Conservation (phyloP, 2,888 invertebrate species). For the Digitonthophagus gazella region DNA sequence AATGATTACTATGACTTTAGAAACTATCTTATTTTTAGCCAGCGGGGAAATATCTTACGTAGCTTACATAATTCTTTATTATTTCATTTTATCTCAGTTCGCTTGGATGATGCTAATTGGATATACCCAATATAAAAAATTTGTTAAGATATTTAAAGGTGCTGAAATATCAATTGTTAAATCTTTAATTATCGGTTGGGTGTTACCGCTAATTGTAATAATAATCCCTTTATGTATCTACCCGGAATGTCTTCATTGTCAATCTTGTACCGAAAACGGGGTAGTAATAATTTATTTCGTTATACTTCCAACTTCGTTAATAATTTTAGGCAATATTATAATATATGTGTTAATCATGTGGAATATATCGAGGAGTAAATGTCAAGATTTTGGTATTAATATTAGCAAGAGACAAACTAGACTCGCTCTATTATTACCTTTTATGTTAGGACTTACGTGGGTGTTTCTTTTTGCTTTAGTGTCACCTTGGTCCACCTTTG, state of each 20-base stretch:
- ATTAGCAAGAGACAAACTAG: slow-evolving; percentile 18
- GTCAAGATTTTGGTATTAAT: slow-evolving; percentile 8
- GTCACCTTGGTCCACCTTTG: slow-evolving; percentile 21
- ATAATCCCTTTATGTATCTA: slow-evolving; percentile 16
- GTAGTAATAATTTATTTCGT: slow-evolving; percentile 21
- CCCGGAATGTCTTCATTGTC: slow-evolving; percentile 21
- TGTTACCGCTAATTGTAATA: slow-evolving; percentile 10
- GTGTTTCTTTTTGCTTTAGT: slow-evolving; percentile 24
- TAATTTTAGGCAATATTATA: slow-evolving; percentile 19
- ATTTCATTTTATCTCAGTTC: slow-evolving; percentile 23
- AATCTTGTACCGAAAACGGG: slow-evolving; percentile 19
- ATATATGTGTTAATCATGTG: slow-evolving; percentile 22
- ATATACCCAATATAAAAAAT: slow-evolving; percentile 21
- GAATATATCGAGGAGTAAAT: slow-evolving; percentile 21
- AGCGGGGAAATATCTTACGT: slow-evolving; percentile 22
- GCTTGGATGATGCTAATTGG: slow-evolving; percentile 26
- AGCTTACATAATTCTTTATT: slow-evolving; percentile 23
- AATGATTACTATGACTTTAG: slow-evolving; percentile 21
- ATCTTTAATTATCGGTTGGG: slow-evolving; percentile 20
- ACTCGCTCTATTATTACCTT: slow-evolving; percentile 19
- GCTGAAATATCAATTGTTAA: slow-evolving; percentile 1
- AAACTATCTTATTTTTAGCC: slow-evolving; percentile 22
- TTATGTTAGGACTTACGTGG: slow-evolving; percentile 25
- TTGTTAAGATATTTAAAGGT: slow-evolving; percentile 20
- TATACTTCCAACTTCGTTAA: slow-evolving; percentile 20